Percentiles rank a stretch among this genome's conserved stretches.
These are phyloP conservation scores for Hermetia illucens DNA, from an alignment of 1,140 invertebrate genomes.

Conservation along the genomic window DNA sequence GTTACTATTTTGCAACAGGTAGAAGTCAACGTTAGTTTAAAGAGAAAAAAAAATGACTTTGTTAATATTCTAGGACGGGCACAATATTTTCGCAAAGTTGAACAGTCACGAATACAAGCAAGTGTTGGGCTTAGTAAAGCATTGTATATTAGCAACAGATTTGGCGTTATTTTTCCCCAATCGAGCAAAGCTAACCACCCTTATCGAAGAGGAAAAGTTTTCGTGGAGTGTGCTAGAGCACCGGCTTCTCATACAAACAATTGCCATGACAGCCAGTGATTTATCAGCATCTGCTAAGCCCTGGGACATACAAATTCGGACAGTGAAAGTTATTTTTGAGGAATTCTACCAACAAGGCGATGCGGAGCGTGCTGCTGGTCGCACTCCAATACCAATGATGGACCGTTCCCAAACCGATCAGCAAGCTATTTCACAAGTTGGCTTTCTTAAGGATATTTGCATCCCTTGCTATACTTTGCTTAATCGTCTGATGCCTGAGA, in stretches of 20 bases:
- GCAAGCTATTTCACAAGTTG: constrained; percentile 59
- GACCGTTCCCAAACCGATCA: constrained; percentile 56
- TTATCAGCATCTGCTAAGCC: constrained; percentile 69
- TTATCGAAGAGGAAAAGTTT: constrained; percentile 42
- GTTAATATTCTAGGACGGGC: constrained; percentile 46
- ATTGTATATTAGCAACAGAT: constrained; percentile 75
- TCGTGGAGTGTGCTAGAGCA: constrained; percentile 48
- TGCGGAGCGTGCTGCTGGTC: constrained; percentile 51
- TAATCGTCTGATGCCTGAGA: constrained; percentile 50
- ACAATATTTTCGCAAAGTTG: constrained; percentile 65
- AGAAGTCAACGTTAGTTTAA: background rate
- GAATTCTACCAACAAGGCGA: constrained; percentile 77
- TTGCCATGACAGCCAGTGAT: constrained; percentile 71
- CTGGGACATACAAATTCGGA: constrained; percentile 70
- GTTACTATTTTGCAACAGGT: constrained; percentile 68
- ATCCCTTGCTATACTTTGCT: constrained; percentile 65
- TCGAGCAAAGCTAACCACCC: constrained; percentile 43
- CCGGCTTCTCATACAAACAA: constrained; percentile 47
- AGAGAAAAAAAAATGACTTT: constrained; percentile 3
- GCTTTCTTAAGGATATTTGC: constrained; percentile 65
- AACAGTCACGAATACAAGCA: constrained; percentile 62
- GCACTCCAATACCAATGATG: constrained; percentile 69
- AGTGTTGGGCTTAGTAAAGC: constrained; percentile 56
- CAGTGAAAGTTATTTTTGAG: constrained; percentile 69
- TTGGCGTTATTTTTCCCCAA: constrained; percentile 69